Percentiles rank a stretch among this genome's conserved stretches.
Evolutionary conservation across 1,140 invertebrate species (phyloP).

Genomic region (Cephus cinctus): DNA sequence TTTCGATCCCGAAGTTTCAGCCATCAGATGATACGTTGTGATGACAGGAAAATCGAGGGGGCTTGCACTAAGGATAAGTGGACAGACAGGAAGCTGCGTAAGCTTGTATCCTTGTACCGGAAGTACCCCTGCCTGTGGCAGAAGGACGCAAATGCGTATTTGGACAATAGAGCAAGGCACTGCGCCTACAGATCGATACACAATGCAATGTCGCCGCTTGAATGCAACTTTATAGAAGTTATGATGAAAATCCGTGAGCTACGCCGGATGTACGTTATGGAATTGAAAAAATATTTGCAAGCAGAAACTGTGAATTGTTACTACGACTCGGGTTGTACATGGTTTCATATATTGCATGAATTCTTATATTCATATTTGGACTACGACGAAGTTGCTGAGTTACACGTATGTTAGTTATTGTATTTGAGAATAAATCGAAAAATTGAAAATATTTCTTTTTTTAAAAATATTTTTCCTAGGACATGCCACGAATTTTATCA

Average conservation of each 20-base stretch:
- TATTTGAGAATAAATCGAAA: too few species aligned
- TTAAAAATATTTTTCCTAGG: too few species aligned
- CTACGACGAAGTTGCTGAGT: conserved; percentile 23
- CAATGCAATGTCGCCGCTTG: conserved; percentile 6
- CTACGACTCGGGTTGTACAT: conserved; percentile 15
- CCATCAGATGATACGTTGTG: background rate
- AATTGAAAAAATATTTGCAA: conserved; percentile 21
- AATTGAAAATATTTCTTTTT: too few species aligned
- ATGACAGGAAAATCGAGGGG: conserved; percentile 1
- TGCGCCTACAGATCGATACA: conserved; percentile 27
- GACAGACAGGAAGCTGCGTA: conserved; percentile 20
- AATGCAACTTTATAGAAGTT: conserved; percentile 21
- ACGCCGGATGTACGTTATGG: conserved; percentile 23
- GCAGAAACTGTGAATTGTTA: conserved; percentile 1
- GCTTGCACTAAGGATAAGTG: conserved; percentile 17
- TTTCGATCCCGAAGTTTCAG: background rate
- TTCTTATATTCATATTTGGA: conserved; percentile 30
- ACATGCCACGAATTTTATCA: too few species aligned
- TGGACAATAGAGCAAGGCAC: conserved; percentile 21
- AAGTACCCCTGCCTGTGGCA: conserved; percentile 30
- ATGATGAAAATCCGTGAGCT: conserved; percentile 30
- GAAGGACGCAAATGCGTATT: conserved; percentile 22
- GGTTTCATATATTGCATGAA: conserved; percentile 27
- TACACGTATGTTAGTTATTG: conserved; percentile 20
- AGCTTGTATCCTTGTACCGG: conserved; percentile 23